Conservation (phyloP, 1,140 invertebrate species). For the Drosophila grimshawi region DNA sequence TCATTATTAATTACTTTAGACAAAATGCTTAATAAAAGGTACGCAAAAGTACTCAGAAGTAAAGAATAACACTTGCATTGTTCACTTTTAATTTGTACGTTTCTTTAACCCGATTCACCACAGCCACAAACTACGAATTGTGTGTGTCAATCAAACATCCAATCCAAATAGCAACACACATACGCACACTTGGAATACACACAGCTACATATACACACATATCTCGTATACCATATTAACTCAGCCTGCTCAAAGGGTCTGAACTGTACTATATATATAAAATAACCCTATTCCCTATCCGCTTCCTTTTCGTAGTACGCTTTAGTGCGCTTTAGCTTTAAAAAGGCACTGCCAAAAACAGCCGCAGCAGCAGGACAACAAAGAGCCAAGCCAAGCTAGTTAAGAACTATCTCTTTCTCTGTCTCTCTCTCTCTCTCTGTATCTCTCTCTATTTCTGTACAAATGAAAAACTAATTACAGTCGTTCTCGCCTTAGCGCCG, state of each 20-base stretch:
- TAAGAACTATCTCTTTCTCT: slow-evolving; percentile 11
- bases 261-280: slow-evolving; percentile 16
- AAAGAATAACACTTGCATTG: slow-evolving; percentile 10
- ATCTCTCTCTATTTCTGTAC: slow-evolving; percentile 30
- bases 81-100: background rate
- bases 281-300: background rate
- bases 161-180: slow-evolving; percentile 27
- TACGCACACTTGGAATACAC: slow-evolving; percentile 23
- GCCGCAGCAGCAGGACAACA: slow-evolving; percentile 62
- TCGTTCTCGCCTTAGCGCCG: slow-evolving; percentile 47
- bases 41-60: slow-evolving; percentile 62
- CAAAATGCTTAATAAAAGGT: slow-evolving; percentile 35
- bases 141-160: background rate
- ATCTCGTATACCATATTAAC: background rate
- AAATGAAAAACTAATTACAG: slow-evolving; percentile 44
- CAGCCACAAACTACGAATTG: slow-evolving; percentile 1
- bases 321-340: slow-evolving; percentile 41
- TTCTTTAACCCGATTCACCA: background rate
- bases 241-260: slow-evolving; percentile 26
- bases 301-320: slow-evolving; percentile 30
- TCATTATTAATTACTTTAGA: slow-evolving; percentile 48
- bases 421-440: background rate
- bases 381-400: slow-evolving; percentile 55
- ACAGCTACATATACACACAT: background rate
- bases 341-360: slow-evolving; percentile 44